These are phyloP conservation scores for Chromis chromis DNA, from an alignment of 2,797 vertebrate species.

Conservation along the genomic window DNA sequence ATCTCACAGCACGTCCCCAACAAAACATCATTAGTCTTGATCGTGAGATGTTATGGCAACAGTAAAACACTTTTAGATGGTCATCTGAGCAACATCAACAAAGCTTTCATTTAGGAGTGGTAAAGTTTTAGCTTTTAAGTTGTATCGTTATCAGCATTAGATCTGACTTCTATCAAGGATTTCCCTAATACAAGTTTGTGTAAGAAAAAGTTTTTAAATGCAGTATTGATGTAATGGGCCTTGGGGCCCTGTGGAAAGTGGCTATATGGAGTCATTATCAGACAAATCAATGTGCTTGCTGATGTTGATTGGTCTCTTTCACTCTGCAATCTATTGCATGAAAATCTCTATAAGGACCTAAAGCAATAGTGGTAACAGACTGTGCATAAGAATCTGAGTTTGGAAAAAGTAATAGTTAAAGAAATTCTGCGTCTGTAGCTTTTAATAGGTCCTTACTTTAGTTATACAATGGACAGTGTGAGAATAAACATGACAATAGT, in stretches of 20 bases:
- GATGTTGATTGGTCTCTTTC: constrained; percentile 71
- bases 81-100: background rate
- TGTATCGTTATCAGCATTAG: constrained; percentile 5
- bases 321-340: constrained; percentile 65
- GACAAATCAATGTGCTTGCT: constrained; percentile 61
- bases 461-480: background rate
- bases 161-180: constrained; percentile 19
- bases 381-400: constrained; percentile 43
- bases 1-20: background rate
- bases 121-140: constrained; percentile 19
- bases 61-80: too few species aligned
- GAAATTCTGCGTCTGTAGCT: constrained; percentile 19
- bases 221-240: constrained; percentile 60
- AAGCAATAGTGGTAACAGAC: constrained; percentile 41
- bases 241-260: constrained; percentile 48
- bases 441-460: background rate
- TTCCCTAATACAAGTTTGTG: constrained; percentile 30
- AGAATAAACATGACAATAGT: too few species aligned
- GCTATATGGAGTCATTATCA: constrained; percentile 71
- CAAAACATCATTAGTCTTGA: background rate
- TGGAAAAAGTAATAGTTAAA: constrained; percentile 11
- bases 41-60: too few species aligned
- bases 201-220: constrained; percentile 56
- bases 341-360: constrained; percentile 51
- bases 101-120: background rate